Evolutionary conservation across 2,797 vertebrate species (phyloP).

Genomic region (Hydrophis major): DNA sequence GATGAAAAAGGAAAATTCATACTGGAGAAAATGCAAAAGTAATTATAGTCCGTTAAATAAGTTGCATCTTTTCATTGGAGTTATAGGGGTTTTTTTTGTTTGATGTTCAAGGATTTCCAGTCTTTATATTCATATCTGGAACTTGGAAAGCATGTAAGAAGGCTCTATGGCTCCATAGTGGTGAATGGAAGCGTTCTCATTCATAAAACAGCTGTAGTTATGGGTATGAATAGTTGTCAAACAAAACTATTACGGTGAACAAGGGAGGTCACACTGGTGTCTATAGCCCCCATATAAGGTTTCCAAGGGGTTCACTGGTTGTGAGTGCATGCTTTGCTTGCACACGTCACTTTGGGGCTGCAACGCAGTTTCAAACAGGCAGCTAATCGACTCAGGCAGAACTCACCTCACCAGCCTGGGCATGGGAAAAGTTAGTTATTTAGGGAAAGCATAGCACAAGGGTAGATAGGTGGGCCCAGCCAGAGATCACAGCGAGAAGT

Average conservation of each 20-base stretch:
- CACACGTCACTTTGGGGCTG: too few species aligned
- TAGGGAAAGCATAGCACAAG: too few species aligned
- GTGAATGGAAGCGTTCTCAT: background rate
- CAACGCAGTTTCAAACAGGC: too few species aligned
- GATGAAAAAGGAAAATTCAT: background rate
- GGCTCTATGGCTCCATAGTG: background rate
- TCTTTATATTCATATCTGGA: background rate
- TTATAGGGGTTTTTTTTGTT: background rate
- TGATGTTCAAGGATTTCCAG: background rate
- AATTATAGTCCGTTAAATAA: background rate
- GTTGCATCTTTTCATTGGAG: background rate
- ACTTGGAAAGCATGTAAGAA: background rate
- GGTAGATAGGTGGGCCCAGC: too few species aligned
- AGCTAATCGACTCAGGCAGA: too few species aligned
- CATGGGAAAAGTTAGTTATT: too few species aligned
- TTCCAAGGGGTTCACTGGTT: too few species aligned
- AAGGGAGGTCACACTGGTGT: background rate
- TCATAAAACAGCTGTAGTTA: background rate
- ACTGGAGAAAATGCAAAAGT: background rate
- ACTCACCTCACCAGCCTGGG: too few species aligned
- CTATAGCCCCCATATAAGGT: background rate
- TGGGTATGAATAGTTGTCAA: background rate
- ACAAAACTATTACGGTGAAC: background rate
- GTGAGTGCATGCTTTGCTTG: too few species aligned
- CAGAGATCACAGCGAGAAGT: too few species aligned